These are phyloP conservation scores for Columbina picui DNA, from an alignment of 2,113 vertebrate genomes.

Conservation along the genomic window DNA sequence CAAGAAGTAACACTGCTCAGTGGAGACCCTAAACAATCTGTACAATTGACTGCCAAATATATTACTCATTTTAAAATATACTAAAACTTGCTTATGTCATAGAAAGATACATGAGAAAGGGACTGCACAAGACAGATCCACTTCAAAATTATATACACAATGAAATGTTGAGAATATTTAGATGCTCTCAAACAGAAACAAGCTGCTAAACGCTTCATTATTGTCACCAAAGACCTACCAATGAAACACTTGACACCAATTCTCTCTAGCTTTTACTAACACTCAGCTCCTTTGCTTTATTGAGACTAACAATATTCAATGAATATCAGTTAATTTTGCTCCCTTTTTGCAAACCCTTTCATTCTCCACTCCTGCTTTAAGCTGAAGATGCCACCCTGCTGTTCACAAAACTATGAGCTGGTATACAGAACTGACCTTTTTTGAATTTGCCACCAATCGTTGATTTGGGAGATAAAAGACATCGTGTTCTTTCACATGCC, in stretches of 20 bases:
- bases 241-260: neutral
- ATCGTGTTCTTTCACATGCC: constrained; percentile 84
- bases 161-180: neutral
- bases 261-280: neutral
- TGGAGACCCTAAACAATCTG: neutral
- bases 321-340: neutral
- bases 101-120: neutral
- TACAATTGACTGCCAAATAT: neutral
- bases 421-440: constrained; percentile 77
- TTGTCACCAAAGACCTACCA: neutral
- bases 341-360: neutral
- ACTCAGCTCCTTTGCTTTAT: neutral
- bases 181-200: neutral
- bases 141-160: neutral
- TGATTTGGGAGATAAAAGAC: constrained; percentile 62
- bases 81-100: neutral
- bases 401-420: neutral
- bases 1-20: neutral
- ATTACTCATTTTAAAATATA: neutral
- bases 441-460: constrained; percentile 82
- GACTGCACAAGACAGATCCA: neutral
- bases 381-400: neutral
- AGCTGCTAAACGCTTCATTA: neutral
- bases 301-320: neutral
- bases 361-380: neutral